Evolutionary conservation across 2,888 invertebrate genomes (phyloP), one percentile per base, ranked within the genome.

Genomic region (Mechanitis messenoides): DNA sequence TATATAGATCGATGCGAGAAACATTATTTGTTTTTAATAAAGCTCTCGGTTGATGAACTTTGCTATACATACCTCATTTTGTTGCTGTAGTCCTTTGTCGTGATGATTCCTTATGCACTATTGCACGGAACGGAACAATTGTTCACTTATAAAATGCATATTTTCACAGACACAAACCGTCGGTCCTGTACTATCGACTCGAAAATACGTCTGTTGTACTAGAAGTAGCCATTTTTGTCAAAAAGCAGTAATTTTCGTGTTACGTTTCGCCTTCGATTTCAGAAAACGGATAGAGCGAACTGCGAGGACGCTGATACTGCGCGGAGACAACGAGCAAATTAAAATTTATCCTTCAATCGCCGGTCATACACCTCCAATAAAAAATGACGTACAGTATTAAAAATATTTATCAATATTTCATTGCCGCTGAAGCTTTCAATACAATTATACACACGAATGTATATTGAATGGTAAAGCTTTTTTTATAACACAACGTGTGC

Each of bases 31-130:
- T 89, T 87, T 88, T 88, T 83, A 56, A 53, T 62, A 64, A 60
- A 63, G 59, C 63, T 84, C 80, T 82, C 76, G 83, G 81, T 82
- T 78, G 67, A 59, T 79, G 76, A 84, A 84, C 85, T 85, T 83
- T 85, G 85, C 83, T 79, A 65, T 70, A 86, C 90, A 70, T 85
- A 89, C 89, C 89, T 90, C 89, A 90, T 90, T 86, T 87, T 88
- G 85, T 80, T 72, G 81, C 77, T 80, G 70, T 78, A 80, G 79
- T 86, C 85, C 86, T 87, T 86, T 87, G 86, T 87, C 78, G 85
- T 78, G 83, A 83, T 78, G 81, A 87, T 88, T 88, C 88, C 88
- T 75, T 72, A 80, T 80, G 82, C 87, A 86, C 87, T 85, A 87
- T 80, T 85, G 85, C 87, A 89, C 84, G 79, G 76, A 85, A 87